Evolutionary conservation across 2,797 vertebrate genomes (phyloP), one percentile per base, ranked within the genome.

Genomic region (Brotogeris chrysoptera): DNA sequence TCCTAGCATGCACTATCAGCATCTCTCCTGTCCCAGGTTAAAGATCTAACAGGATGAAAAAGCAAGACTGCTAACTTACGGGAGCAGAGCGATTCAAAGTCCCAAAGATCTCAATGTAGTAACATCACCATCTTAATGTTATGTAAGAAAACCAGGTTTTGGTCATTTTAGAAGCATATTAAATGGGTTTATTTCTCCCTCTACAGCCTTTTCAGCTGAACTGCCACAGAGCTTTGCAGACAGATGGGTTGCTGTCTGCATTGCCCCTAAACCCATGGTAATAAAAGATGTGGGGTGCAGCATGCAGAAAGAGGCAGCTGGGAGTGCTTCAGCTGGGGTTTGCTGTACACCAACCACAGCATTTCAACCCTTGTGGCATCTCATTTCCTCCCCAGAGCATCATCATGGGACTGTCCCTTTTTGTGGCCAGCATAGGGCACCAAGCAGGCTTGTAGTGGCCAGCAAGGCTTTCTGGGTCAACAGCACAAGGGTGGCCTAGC

Each of bases 101-200:
- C 60, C 39, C 49, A n/a, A 60, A 70, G n/a, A 55, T 39, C 46
- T 68, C 0, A 0, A 68, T 13, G 43, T 0, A 53, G 28, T 82
- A 92, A 78, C 24, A 84, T 59, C 38, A 59, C 36, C 50, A 52
- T 38, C 61, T 55, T 46, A 25, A 69, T 8, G 3, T 60, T 66
- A 88, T 1, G 6, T 46, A 72, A 66, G 41, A 79, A 90, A 84
- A 63, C 0, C 25, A 52, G 11, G 18, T 14, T 80, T 66, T 34
- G 64, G 64, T 39, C 0, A 30, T 70, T 89, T 88, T 55, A 79
- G 16, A 80, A 76, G 24, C 14, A 6, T 32, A 32, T 57, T 49
- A 76, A 76, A 38, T 73, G 21, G n/a, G n/a, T 81, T 91, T 86
- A 52, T 14, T 88, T 93, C 60, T 82, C 47, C 39, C 43, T 91